Conservation (phyloP, 2,113 vertebrate species). For the Lota lota region DNA sequence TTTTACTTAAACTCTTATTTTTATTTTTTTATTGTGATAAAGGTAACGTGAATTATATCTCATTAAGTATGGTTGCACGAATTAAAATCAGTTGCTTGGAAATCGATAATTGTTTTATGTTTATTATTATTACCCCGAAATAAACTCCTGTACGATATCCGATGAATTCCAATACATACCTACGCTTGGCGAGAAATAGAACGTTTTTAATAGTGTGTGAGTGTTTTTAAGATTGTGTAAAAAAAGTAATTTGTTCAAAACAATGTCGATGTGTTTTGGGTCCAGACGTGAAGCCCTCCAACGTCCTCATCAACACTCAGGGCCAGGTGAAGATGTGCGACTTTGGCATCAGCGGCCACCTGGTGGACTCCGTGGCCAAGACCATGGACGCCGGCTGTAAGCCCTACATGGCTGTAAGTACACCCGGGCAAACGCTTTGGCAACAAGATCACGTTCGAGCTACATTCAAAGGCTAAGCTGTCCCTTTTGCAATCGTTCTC, state of each 20-base stretch:
- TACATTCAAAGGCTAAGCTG: background rate
- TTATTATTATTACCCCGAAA: too few relatives aligned
- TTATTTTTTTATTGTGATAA: background rate
- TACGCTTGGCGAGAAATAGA: too few relatives aligned
- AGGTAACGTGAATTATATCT: too few relatives aligned
- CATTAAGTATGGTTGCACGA: too few relatives aligned
- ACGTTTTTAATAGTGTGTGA: too few relatives aligned
- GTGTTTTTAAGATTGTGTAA: too few relatives aligned
- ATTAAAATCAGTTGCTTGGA: too few relatives aligned
- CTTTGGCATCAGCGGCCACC: slow-evolving; percentile 97
- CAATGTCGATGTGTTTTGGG: background rate
- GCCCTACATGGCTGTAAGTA: slow-evolving; percentile 97
- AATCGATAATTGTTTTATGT: too few relatives aligned
- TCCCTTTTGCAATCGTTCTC: background rate
- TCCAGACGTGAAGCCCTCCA: slow-evolving; percentile 97
- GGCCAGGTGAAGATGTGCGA: slow-evolving; percentile 99
- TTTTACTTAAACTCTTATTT: background rate
- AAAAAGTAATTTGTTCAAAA: too few relatives aligned
- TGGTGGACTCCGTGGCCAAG: slow-evolving; percentile 97
- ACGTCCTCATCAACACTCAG: slow-evolving; percentile 93
- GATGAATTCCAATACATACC: too few relatives aligned
- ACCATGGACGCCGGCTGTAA: slow-evolving; percentile 98
- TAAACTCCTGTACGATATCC: too few relatives aligned
- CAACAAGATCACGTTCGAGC: background rate
- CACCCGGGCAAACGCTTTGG: background rate